Evolutionary conservation across 2,797 vertebrate genomes (phyloP), one percentile per base, ranked within the genome.

Genomic region (Leptatherina wallacei): DNA sequence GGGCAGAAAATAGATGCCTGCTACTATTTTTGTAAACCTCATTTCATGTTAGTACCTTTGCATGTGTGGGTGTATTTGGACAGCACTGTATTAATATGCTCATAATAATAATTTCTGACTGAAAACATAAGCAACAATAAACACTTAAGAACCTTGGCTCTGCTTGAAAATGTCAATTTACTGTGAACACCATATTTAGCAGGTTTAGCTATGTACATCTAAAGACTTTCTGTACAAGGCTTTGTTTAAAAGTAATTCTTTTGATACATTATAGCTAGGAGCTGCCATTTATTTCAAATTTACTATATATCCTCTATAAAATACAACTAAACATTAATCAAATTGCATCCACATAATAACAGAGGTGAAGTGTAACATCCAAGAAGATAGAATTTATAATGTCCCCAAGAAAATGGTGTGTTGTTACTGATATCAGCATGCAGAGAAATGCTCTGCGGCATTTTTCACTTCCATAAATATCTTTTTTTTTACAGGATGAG

Each of bases 151-250:
- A 22, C 11, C 29, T n/a, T 10, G 29, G 27, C 27, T 61, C 40
- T 61, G 60, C 27, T 13, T 62, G 61, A 32, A 47, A 2, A 62
- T 30, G 59, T 20, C 27, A 32, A n/a, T 62, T 62, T 40, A 44
- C 42, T 33, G 42, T 44, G 10, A 27, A 5, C 51, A 24, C 22
- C 10, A 52, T 52, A 27, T 54, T 54, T 54, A 13, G 5, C 51
- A 27, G 12, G 13, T 14, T 54, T 24, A 54, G n/a, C 47, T 22
- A 9, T 22, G 47, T 22, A 10, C 9, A 2, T 49, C 3, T 22
- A 49, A 5, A 5, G n/a, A 27, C 12, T 27, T 29, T 54, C 24
- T 29, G 4, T 14, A 11, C 12, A 29, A 20, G 16, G 16, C 6
- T 18, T 27, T 27, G 27, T 13, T 29, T 52, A 27, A 27, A 42